phyloP scores from a whole-genome alignment of 2,888 invertebrate species.

The Willowsia nigromaculata region DNA sequence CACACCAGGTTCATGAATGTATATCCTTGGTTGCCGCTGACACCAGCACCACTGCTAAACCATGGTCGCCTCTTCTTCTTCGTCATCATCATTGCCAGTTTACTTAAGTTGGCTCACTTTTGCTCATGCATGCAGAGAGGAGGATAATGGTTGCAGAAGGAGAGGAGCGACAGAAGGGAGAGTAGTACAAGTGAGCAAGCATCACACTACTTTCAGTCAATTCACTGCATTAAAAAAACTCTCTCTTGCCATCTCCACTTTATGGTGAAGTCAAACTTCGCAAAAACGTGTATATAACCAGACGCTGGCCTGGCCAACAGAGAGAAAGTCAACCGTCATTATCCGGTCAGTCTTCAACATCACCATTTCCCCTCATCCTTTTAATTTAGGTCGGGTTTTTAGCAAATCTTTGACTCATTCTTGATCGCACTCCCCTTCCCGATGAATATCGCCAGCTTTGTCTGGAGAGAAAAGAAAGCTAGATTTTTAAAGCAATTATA shows the following conservation, averaged over 20 bases:
- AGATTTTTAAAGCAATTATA: neutral
- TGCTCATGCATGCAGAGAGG: slow-evolving; percentile 50
- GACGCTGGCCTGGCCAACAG: slow-evolving; percentile 15
- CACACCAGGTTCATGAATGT: neutral
- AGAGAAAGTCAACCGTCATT: slow-evolving; percentile 62
- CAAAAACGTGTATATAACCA: slow-evolving; percentile 44
- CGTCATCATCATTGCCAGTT: slow-evolving; percentile 45
- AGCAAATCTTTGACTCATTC: slow-evolving; percentile 43
- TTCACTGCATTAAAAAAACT: slow-evolving; percentile 29
- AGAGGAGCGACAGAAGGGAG: slow-evolving; percentile 15
- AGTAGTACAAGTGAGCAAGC: slow-evolving; percentile 9
- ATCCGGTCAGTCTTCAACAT: slow-evolving; percentile 64
- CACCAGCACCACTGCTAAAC: slow-evolving; percentile 17
- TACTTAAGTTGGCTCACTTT: slow-evolving; percentile 56
- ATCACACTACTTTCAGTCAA: slow-evolving; percentile 21
- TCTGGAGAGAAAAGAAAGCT: neutral
- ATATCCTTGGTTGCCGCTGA: neutral
- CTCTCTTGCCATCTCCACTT: slow-evolving; percentile 27
- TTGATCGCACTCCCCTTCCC: slow-evolving; percentile 9
- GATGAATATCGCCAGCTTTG: slow-evolving; percentile 1
- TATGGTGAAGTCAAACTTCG: slow-evolving; percentile 41
- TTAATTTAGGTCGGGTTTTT: slow-evolving; percentile 62
- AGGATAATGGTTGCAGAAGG: slow-evolving; percentile 41
- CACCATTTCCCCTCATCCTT: slow-evolving; percentile 41
- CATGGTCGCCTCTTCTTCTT: slow-evolving; percentile 26